A percentile compares a stretch with the other conserved stretches of the same genome.
These are phyloP conservation scores for Odocoileus hemionus DNA, from an alignment of 2,113 vertebrate genomes.

Conservation along the genomic window DNA sequence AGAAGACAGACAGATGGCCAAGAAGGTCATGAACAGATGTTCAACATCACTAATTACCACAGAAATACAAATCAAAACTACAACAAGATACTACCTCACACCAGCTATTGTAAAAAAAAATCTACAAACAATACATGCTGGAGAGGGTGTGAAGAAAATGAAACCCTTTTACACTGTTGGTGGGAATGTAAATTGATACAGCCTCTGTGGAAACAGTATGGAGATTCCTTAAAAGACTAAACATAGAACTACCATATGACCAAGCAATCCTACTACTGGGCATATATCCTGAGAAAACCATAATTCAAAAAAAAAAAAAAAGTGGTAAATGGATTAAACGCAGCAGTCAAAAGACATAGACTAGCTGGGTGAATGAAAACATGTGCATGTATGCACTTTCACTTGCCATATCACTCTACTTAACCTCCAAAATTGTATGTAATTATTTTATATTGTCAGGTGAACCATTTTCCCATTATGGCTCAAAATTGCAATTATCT, in stretches of 20 bases:
- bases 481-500: not conserved
- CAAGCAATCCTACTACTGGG: not conserved
- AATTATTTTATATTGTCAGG: not conserved
- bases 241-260: not conserved
- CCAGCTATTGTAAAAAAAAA: not conserved
- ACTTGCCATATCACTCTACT: not conserved
- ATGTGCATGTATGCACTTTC: not conserved
- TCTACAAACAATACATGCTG: not conserved
- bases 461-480: not conserved
- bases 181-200: not conserved
- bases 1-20: not conserved
- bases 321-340: not conserved
- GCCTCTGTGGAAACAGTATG: not conserved
- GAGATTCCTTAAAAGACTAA: not conserved
- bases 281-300: not conserved
- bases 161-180: not conserved
- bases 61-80: not conserved
- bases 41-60: not conserved
- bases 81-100: not conserved
- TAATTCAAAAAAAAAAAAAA: not conserved
- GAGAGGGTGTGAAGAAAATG: not conserved
- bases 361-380: not conserved
- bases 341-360: not conserved
- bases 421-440: not conserved
- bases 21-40: not conserved